These are phyloP conservation scores for Odontophorus gujanensis DNA, from an alignment of 2,113 vertebrate species.

Conservation along the genomic window DNA sequence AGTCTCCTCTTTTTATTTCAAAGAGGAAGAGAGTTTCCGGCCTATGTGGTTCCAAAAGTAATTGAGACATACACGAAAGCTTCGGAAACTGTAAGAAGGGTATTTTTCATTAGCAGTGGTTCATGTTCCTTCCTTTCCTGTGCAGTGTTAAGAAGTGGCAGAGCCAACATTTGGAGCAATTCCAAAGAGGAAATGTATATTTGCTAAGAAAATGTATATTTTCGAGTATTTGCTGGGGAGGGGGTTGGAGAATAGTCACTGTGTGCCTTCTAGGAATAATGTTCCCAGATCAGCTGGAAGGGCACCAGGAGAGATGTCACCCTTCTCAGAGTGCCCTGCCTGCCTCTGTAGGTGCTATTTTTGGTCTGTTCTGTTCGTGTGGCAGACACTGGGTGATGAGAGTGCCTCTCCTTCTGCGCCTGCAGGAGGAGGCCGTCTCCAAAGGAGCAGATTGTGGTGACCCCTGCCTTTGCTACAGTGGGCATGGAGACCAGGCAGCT, in stretches of 20 bases:
- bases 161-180: neutral
- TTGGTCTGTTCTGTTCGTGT: neutral
- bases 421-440: constrained; percentile 72
- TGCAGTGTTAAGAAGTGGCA: neutral
- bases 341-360: neutral
- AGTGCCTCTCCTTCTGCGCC: constrained; percentile 38
- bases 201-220: neutral
- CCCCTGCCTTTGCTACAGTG: constrained; percentile 84
- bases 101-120: neutral
- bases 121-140: neutral
- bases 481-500: constrained; percentile 92
- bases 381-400: neutral
- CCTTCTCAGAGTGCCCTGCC: neutral
- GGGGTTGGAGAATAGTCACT: neutral
- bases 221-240: neutral
- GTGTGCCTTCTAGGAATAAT: neutral
- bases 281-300: neutral
- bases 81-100: neutral
- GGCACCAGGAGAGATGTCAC: neutral
- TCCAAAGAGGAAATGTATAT: neutral
- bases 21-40: neutral
- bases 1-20: neutral
- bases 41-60: neutral
- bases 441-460: constrained; percentile 88
- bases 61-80: neutral